Base-by-base conservation (phyloP, 2,113 vertebrate species). In the Scophthalmus maximus region DNA sequence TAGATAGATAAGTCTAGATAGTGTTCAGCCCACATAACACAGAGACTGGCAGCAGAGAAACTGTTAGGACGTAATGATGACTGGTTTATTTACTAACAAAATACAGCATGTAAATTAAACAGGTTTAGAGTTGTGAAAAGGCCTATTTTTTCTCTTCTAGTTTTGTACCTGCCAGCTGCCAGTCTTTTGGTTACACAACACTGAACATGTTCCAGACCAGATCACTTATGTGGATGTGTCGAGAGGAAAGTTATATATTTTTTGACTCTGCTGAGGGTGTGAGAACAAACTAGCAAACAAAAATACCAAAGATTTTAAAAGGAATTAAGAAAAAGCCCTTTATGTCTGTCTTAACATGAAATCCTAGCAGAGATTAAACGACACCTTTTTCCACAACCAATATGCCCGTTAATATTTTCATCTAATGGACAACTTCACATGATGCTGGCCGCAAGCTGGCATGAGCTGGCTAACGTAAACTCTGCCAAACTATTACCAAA, bases 261-360 rank as follows among this genome's bases (percentile, higher is more conserved):
- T 25, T 53, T 9, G 34, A 20, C 25, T 53, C 14, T 44, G n/a
- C 11, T 63, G 55, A 51, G 23, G 12, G 2, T 71, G 32, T 29
- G 15, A 71, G 1, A 8, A 68, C 52, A 84, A 68, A 58, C 11
- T 53, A 53, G 25, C 26, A 59, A 61, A 47, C 25, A 26, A 70
- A 75, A 72, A 68, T 50, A 8, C 15, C 20, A 51, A n/a, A n/a
- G n/a, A n/a, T n/a, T n/a, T n/a, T n/a, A n/a, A n/a, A n/a, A n/a
- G n/a, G 55, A 62, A 38, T 42, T 18, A 17, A 38, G 57, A 67
- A 38, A 38, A 6, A 38, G n/a, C n/a, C n/a, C n/a, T n/a, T n/a
- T n/a, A n/a, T n/a, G n/a, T n/a, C n/a, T n/a, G n/a, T n/a, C n/a
- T n/a, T n/a, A n/a, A n/a, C n/a, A n/a, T n/a, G n/a, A n/a, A n/a